These are phyloP conservation scores for Graptemys geographica DNA, from an alignment of 2,797 vertebrate species.

Conservation along the genomic window DNA sequence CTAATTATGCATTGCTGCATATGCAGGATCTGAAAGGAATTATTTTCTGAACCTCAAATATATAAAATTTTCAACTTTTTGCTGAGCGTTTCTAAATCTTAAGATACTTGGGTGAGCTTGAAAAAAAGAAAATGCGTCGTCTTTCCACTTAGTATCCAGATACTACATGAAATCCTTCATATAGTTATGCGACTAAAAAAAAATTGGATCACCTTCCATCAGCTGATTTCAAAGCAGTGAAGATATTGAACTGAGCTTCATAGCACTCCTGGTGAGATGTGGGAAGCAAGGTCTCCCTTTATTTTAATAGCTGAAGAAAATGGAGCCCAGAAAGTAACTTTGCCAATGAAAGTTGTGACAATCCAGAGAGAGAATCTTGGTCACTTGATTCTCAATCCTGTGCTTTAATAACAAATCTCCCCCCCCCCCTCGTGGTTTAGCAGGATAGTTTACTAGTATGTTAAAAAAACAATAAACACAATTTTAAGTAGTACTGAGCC, in stretches of 20 bases:
- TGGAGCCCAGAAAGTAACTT: not conserved
- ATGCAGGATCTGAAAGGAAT: not conserved
- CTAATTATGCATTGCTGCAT: not conserved
- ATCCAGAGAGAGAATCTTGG: not conserved
- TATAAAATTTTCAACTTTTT: not conserved
- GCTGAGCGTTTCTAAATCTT: not conserved
- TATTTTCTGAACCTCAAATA: not conserved
- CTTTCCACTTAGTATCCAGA: not conserved
- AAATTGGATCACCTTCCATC: not conserved
- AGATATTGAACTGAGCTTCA: not conserved
- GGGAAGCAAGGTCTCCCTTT: not conserved
- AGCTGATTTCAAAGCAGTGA: not conserved
- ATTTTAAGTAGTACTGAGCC: not conserved
- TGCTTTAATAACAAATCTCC: not conserved
- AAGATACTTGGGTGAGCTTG: not conserved
- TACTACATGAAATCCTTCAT: not conserved
- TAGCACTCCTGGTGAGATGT: not conserved
- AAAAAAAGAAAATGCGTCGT: not conserved
- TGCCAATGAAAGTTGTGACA: not conserved
- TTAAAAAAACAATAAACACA: not conserved
- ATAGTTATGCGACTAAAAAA: not conserved
- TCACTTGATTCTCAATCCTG: not conserved
- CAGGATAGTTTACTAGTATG: not conserved
- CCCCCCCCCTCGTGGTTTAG: not conserved
- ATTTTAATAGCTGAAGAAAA: conserved; percentile 29